Base-by-base conservation (phyloP, 2,888 invertebrate species). In the Folsomia candida region DNA sequence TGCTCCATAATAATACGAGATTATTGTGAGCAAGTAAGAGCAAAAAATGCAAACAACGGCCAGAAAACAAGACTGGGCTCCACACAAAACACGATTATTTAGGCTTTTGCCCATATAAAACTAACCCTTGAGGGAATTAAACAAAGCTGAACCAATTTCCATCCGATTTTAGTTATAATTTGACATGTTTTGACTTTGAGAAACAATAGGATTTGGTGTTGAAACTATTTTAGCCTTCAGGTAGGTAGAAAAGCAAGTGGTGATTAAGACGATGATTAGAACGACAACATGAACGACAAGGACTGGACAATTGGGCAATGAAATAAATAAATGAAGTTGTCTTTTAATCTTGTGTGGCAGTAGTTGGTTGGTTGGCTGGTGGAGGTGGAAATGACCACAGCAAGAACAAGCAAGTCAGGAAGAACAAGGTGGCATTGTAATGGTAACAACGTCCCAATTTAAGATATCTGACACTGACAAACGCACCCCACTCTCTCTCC, bases 271-370 rank as follows among this genome's bases (percentile, higher is more conserved):
- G n/a, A 54, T 54, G 54, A 54, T 54, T 54, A 54, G 54, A 54
- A n/a, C 6, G 4, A 18, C 20, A 20, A 54, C 47, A 54, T 4
- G 20, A 54, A 54, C 18, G 54, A 54, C 37, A 37, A 37, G 37
- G 22, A 4, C 6, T 22, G 54, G 54, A 54, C 54, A 54, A 54
- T 54, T 54, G 54, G 54, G 54, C 54, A 54, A 14, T 54, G 54
- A 54, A 54, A 54, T 54, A 54, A 54, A 54, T 54, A 54, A 47
- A 54, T 54, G 54, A 54, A 54, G 54, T 54, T 54, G 54, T 54
- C 54, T 54, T 37, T 37, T 37, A 9, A 37, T 37, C 20, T 20
- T 54, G 54, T 54, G 54, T 54, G 54, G 54, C 54, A 14, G 22
- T n/a, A n/a, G n/a, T n/a, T n/a, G n/a, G n/a, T n/a, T n/a, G 54